Percentiles rank a stretch among this genome's conserved stretches.
phyloP scores from a whole-genome alignment of 2,888 invertebrate genomes.

The Ormia ochracea region DNA sequence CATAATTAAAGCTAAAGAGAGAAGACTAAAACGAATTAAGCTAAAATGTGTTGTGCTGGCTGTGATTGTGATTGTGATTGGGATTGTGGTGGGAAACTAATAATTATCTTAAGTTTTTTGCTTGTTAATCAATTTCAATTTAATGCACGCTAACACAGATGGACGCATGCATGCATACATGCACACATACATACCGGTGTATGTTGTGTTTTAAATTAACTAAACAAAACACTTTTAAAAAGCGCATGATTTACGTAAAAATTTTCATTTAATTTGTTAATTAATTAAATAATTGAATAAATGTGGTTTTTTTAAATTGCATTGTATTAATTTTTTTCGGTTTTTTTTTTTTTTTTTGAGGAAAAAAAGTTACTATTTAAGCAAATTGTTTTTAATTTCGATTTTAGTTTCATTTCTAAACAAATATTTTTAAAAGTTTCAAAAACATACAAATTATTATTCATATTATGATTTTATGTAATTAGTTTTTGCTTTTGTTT shows the following conservation, averaged over 20 bases:
- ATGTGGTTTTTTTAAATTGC: no score
- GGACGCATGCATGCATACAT: no score
- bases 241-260: slow-evolving; percentile 12
- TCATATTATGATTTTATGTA: no score
- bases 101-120: not conserved
- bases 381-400: not conserved
- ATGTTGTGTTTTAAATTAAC: not conserved
- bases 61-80: no score
- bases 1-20: slow-evolving; percentile 7
- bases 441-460: slow-evolving; percentile 29
- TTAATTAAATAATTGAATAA: not conserved
- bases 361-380: slow-evolving; percentile 29
- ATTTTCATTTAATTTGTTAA: not conserved
- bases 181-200: no score
- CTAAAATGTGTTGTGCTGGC: slow-evolving; percentile 46
- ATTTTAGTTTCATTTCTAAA: not conserved
- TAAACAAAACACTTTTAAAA: slow-evolving; percentile 37
- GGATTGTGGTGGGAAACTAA: not conserved
- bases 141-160: no score
- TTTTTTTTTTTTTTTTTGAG: not conserved
- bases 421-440: not conserved
- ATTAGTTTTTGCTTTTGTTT: slow-evolving; percentile 7
- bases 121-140: not conserved
- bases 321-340: no score
- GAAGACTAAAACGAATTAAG: slow-evolving; percentile 16